A percentile compares a stretch with the other conserved stretches of the same genome.
These are phyloP conservation scores for Neoascia interrupta DNA, from an alignment of 2,888 invertebrate genomes.

Conservation along the genomic window DNA sequence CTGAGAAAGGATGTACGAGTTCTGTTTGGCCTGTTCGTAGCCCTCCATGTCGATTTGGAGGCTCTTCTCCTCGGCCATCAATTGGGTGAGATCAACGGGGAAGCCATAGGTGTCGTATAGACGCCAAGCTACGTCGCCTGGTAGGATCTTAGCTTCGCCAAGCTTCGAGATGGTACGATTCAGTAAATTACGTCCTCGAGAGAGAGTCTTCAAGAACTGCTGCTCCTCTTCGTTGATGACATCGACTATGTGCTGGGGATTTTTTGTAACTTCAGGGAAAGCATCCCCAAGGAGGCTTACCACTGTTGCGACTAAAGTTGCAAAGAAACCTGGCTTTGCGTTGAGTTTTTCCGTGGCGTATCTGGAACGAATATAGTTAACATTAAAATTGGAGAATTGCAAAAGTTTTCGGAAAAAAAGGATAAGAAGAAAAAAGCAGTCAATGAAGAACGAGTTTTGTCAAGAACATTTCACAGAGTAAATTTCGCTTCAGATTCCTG, in stretches of 20 bases:
- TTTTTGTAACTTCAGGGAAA: slow-evolving; percentile 91
- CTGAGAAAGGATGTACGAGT: slow-evolving; percentile 93
- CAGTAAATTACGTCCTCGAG: slow-evolving; percentile 92
- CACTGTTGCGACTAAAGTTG: slow-evolving; percentile 92
- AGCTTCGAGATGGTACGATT: slow-evolving; percentile 94
- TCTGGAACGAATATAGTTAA: slow-evolving; percentile 78
- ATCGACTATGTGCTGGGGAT: slow-evolving; percentile 94
- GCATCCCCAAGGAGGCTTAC: slow-evolving; percentile 90
- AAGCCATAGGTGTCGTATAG: slow-evolving; percentile 99
- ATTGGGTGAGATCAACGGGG: slow-evolving; percentile 96
- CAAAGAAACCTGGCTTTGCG: slow-evolving; percentile 97
- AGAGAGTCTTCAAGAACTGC: slow-evolving; percentile 97
- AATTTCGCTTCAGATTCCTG: no score
- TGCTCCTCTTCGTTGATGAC: slow-evolving; percentile 98
- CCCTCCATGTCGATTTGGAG: slow-evolving; percentile 91
- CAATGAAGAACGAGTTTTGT: no score
- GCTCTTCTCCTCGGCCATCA: slow-evolving; percentile 98
- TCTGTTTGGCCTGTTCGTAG: slow-evolving; percentile 96
- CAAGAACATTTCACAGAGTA: no score
- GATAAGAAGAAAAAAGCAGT: no score
- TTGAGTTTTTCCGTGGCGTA: slow-evolving; percentile 98
- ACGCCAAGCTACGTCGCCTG: slow-evolving; percentile 98
- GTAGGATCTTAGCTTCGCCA: slow-evolving; percentile 85
- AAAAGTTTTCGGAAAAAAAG: no score
- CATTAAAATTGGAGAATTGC: background rate